Percentiles rank a stretch among this genome's conserved stretches.
Conservation (phyloP, 2,113 vertebrate genomes). For the Syrmaticus mikado region DNA sequence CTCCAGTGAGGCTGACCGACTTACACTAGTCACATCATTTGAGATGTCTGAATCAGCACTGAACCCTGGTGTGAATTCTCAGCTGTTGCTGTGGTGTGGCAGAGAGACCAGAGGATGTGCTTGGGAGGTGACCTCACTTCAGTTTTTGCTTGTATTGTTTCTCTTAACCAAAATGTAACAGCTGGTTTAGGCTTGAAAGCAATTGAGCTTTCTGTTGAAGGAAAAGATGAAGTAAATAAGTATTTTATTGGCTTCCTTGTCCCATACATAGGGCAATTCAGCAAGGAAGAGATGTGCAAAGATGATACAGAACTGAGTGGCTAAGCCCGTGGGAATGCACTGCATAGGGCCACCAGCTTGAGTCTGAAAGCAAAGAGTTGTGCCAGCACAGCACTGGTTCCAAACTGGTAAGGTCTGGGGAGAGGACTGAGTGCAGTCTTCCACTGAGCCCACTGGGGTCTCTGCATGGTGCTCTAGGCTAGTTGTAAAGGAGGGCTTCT, state of each 20-base stretch:
- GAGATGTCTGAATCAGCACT: background rate
- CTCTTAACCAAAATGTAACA: conserved; percentile 10
- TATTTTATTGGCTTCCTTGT: background rate
- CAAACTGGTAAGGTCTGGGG: background rate
- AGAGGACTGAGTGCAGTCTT: background rate
- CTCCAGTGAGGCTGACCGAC: background rate
- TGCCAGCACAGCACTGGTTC: background rate
- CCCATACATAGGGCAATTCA: background rate
- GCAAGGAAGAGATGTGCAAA: background rate
- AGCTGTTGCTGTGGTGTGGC: background rate
- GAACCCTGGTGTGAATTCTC: background rate
- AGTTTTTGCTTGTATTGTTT: background rate
- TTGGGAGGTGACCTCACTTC: conserved; percentile 17
- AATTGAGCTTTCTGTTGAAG: background rate
- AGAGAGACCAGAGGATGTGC: background rate
- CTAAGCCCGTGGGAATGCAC: background rate
- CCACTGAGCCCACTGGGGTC: background rate
- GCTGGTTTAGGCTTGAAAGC: background rate
- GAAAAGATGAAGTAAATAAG: background rate
- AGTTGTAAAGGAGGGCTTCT: background rate
- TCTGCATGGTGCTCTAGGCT: background rate
- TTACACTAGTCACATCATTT: background rate
- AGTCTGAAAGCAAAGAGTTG: background rate
- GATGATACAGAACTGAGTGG: background rate
- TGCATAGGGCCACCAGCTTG: background rate